Evolutionary conservation across 2,888 invertebrate genomes (phyloP).

Genomic region (Perizoma flavofasciatum): DNA sequence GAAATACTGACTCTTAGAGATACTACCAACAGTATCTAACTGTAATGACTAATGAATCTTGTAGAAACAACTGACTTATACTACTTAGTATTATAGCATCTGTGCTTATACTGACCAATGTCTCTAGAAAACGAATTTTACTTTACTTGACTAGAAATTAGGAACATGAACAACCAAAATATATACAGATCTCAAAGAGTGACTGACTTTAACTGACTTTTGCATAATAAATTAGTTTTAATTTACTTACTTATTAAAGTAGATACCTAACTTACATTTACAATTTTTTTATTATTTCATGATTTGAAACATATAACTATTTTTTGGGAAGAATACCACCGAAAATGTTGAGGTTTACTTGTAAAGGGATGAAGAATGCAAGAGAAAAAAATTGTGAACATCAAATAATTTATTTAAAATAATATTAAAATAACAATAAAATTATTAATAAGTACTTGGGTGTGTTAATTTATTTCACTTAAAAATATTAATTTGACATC

Average conservation of each 20-base stretch:
- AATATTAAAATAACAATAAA: background rate
- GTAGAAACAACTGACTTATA: conserved; percentile 2
- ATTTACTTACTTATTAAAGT: background rate
- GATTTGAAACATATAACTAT: too few species aligned
- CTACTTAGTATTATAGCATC: too few species aligned
- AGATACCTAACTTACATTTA: too few species aligned
- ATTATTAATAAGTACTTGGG: background rate
- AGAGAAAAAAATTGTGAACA: background rate
- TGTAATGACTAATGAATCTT: background rate
- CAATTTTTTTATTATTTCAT: too few species aligned
- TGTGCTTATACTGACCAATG: conserved; percentile 3
- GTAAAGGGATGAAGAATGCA: background rate
- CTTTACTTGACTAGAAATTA: background rate
- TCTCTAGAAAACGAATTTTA: background rate
- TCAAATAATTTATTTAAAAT: background rate
- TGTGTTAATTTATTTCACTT: background rate
- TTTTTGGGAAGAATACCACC: background rate
- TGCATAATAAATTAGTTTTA: background rate
- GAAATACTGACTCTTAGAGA: too few species aligned
- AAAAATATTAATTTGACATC: too few species aligned
- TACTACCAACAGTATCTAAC: too few species aligned
- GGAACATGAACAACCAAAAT: background rate
- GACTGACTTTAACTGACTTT: conserved; percentile 3
- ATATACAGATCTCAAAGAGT: conserved; percentile 10
- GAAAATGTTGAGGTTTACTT: background rate